Conservation (phyloP, 2,888 invertebrate genomes). For the Nysson spinosus region DNA sequence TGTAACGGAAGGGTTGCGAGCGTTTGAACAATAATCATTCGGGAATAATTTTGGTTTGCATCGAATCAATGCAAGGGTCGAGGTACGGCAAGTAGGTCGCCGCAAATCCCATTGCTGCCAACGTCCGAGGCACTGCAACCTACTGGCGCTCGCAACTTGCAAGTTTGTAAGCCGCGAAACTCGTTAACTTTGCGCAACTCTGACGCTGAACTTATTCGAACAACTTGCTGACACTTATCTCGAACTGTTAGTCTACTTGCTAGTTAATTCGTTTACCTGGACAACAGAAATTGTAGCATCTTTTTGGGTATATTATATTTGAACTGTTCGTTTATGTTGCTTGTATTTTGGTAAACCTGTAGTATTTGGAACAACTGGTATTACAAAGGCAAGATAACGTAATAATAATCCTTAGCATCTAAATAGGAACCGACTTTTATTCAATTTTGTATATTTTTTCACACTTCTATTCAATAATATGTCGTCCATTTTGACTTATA, state of each 20-base stretch:
- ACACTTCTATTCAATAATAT: no score
- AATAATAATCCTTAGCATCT: no score
- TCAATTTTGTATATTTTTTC: no score
- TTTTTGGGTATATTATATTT: neutral
- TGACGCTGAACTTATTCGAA: neutral
- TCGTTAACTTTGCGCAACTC: conserved; percentile 46
- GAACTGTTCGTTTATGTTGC: neutral
- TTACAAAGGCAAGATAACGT: no score
- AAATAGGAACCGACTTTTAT: no score
- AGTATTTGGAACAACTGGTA: no score
- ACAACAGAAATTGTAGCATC: no score
- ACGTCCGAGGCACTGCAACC: conserved; percentile 52
- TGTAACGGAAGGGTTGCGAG: conserved; percentile 12
- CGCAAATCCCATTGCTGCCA: conserved; percentile 74
- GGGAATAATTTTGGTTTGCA: conserved; percentile 70
- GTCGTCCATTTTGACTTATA: no score
- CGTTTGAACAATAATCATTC: conserved; percentile 61
- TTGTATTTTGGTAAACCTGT: no score
- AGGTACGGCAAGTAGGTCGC: conserved; percentile 76
- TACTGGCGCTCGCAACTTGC: conserved; percentile 44
- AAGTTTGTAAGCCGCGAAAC: conserved; percentile 45
- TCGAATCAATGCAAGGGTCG: conserved; percentile 76
- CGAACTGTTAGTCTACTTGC: neutral
- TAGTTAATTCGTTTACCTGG: neutral
- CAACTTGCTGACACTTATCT: neutral